Evolutionary conservation across 2,113 vertebrate species (phyloP).

Genomic region (Eidolon helvum): DNA sequence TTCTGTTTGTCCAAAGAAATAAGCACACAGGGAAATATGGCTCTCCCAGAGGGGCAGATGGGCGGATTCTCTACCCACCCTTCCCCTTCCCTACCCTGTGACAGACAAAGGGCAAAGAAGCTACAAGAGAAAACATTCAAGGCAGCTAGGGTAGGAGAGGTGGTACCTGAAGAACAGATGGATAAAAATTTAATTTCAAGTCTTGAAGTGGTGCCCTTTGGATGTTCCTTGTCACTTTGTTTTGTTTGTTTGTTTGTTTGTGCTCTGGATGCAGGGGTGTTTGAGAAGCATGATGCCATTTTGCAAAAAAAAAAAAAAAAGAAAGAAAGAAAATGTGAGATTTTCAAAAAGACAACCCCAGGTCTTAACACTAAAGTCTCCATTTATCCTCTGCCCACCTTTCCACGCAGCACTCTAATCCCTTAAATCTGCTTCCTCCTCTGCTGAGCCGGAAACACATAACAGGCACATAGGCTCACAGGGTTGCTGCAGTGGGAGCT

Average conservation of each 20-base stretch:
- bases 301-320: background rate
- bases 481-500: background rate
- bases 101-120: background rate
- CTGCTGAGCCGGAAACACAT: background rate
- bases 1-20: constrained; percentile 55
- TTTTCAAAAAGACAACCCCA: background rate
- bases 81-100: background rate
- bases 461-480: background rate
- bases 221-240: background rate
- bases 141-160: background rate
- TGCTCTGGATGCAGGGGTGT: background rate
- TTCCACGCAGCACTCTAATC: background rate
- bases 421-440: constrained; percentile 4
- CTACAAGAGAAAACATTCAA: background rate
- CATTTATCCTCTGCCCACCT: background rate
- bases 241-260: background rate
- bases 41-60: background rate
- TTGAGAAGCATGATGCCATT: background rate
- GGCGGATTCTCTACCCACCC: background rate
- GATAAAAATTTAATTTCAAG: background rate
- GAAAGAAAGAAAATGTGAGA: background rate
- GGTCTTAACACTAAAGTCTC: background rate
- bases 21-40: background rate
- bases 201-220: background rate
- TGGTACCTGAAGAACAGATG: background rate